A percentile compares a stretch with the other conserved stretches of the same genome.
These are phyloP conservation scores for Sinonovacula constricta DNA, from an alignment of 1,140 invertebrate species.

Conservation along the genomic window DNA sequence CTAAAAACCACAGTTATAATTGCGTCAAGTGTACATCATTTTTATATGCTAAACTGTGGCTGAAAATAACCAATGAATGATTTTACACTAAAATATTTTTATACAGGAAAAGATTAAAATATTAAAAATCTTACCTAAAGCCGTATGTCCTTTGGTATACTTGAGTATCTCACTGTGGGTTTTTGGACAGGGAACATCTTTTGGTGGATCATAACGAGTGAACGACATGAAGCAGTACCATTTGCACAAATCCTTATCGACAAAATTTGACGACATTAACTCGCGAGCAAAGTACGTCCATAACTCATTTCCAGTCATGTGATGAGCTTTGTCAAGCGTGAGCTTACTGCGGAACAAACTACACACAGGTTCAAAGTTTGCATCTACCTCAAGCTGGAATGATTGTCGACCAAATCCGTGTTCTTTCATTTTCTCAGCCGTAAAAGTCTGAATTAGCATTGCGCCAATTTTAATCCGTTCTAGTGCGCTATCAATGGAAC, in stretches of 20 bases:
- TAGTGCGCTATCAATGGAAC: constrained; percentile 86
- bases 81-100: no score
- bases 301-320: constrained; percentile 87
- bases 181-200: constrained; percentile 72
- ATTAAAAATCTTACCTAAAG: no score
- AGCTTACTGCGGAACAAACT: constrained; percentile 84
- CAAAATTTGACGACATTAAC: constrained; percentile 83
- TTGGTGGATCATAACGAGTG: constrained; percentile 86
- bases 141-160: constrained; percentile 88
- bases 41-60: no score
- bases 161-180: constrained; percentile 86
- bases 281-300: constrained; percentile 91
- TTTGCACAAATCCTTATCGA: constrained; percentile 85
- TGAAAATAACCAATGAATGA: no score
- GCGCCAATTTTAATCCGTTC: constrained; percentile 88
- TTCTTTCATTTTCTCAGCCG: constrained; percentile 92
- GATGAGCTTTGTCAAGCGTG: constrained; percentile 84
- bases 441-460: constrained; percentile 90
- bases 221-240: constrained; percentile 94
- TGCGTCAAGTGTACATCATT: no score
- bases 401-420: constrained; percentile 88
- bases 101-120: no score
- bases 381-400: constrained; percentile 84
- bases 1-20: no score
- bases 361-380: constrained; percentile 80